Evolutionary conservation across 2,113 vertebrate species (phyloP), one percentile per base, ranked within the genome.

Genomic region (Barnardius zonarius): DNA sequence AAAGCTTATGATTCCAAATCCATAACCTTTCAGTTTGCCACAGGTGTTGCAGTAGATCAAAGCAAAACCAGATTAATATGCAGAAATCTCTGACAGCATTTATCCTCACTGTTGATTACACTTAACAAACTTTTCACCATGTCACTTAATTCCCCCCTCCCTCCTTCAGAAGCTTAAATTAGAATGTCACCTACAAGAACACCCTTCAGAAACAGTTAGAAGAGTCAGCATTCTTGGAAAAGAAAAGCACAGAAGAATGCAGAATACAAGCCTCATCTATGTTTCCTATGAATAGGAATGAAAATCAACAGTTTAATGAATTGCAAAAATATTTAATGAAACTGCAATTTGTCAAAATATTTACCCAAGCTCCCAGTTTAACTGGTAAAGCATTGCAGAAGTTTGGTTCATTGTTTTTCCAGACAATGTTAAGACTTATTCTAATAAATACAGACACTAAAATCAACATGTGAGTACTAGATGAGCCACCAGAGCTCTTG

Each of bases 61-160:
- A 94, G 88, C 67, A 84, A 97, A 92, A 41, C 59, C 88, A 93
- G 83, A 95, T 97, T 95, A 95, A 95, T 92, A 96, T 95, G 93
- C 94, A 91, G 83, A 91, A 91, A 92, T 92, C 57, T 75, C 61
- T 92, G 95, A 59, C 68, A 83, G 73, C 91, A 44, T 97, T 96
- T 92, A 93, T 95, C 89, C 77, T 95, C 5, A 1, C 57, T 86
- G 92, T 82, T 95, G 94, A 96, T 97, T 96, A 89, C 94, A 96
- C 93, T 91, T 95, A 95, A 93, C 72, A 93, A 95, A 96, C 89
- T 96, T 96, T 93, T 83, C 81, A 95, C 95, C 92, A 82, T 78
- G 77, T 86, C 62, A 75, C 69, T 96, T 93, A 95, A 96, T 95
- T 97, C 77, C 73, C 16, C 17, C 69, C 80, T 93, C 89, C 57